phyloP scores from a whole-genome alignment of 2,113 vertebrate genomes.

The Mus spicilegus region DNA sequence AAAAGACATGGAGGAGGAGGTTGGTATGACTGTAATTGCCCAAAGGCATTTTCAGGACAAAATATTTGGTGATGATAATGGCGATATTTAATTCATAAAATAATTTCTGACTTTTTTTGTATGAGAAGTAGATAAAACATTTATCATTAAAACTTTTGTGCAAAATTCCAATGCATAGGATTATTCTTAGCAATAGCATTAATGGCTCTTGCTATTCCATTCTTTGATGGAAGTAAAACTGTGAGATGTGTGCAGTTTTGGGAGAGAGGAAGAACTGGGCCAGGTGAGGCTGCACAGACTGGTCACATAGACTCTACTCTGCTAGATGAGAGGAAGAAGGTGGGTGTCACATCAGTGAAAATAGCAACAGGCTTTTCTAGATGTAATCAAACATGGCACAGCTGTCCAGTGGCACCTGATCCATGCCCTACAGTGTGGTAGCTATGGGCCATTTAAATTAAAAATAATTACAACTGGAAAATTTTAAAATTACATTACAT shows the following conservation, averaged over 20 bases:
- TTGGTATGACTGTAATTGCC: background rate
- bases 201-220: background rate
- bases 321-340: background rate
- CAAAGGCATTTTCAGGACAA: background rate
- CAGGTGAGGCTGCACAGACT: background rate
- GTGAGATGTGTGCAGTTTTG: background rate
- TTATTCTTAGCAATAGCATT: background rate
- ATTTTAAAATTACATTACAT: background rate
- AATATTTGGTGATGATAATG: background rate
- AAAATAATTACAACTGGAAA: conserved; percentile 7
- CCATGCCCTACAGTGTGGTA: background rate
- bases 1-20: background rate
- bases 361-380: background rate
- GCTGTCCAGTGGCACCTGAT: background rate
- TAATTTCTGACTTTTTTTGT: background rate
- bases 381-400: background rate
- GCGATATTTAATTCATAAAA: background rate
- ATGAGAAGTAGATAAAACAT: background rate
- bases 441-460: background rate
- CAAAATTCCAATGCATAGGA: background rate
- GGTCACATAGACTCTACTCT: background rate
- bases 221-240: background rate
- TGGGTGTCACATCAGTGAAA: background rate
- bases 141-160: conserved; percentile 2
- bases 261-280: background rate